These are phyloP conservation scores for Proales similis DNA, from an alignment of 1,140 invertebrate species.

Conservation along the genomic window DNA sequence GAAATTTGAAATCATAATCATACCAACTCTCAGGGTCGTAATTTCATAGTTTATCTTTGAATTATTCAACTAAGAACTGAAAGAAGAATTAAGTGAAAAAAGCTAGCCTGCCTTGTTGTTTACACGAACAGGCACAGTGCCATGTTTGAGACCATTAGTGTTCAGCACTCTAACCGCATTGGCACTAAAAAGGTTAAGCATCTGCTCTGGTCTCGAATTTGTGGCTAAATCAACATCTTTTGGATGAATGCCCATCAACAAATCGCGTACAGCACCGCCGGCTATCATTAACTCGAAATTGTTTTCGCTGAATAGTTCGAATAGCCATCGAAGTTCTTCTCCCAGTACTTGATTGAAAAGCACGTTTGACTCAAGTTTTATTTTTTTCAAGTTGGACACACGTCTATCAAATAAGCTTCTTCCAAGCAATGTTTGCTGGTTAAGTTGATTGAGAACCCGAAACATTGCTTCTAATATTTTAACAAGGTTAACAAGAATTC, in stretches of 20 bases:
- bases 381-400: no score
- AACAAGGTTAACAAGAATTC: no score
- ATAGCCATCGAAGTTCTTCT: conserved; percentile 14
- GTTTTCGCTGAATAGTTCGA: conserved; percentile 35
- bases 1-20: no score
- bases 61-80: background rate
- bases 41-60: conserved; percentile 57
- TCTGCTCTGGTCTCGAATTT: conserved; percentile 79
- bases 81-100: background rate
- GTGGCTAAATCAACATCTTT: conserved; percentile 96
- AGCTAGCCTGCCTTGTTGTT: conserved; percentile 64
- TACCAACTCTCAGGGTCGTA: conserved; percentile 91
- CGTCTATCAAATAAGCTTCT: no score
- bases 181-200: conserved; percentile 20
- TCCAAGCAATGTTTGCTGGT: no score
- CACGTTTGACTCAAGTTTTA: no score
- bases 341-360: conserved; percentile 21
- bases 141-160: conserved; percentile 86
- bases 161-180: conserved; percentile 76
- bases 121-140: conserved; percentile 90
- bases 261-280: conserved; percentile 87
- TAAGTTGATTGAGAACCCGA: no score
- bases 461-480: no score
- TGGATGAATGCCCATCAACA: conserved; percentile 72
- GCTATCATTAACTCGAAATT: conserved; percentile 69